Base-by-base conservation (phyloP, 2,113 vertebrate genomes). In the Corythaeola cristata region DNA sequence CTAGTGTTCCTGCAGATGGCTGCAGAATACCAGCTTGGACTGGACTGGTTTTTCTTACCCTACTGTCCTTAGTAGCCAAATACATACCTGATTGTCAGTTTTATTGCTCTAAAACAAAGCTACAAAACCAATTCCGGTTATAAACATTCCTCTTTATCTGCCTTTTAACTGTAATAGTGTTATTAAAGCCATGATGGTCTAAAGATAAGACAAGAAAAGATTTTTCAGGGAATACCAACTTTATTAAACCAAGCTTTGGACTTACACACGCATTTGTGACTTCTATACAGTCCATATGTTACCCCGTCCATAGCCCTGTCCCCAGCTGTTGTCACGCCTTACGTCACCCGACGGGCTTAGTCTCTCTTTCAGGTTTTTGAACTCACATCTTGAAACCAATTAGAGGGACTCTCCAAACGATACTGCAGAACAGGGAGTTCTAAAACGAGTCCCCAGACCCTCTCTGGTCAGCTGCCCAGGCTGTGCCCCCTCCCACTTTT, bases 121-220 rank as follows among this genome's bases (percentile, higher is more conserved):
- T 69, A 59, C 3, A 3, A 58, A 76, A 26, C 27, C 1, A 2
- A 15, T 0, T 3, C 0, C 2, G 8, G 3, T 78, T 63, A 15
- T 12, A 78, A 60, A 53, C 67, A 32, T 12, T 44, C 30, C 44
- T 7, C 3, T 75, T 74, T 26, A 45, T 64, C 77, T 69, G 20
- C 28, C 85, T 88, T 78, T 64, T 53, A 85, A 58, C 3, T n/a
- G 22, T 23, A 53, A 10, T 12, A 64, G 47, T 16, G 14, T 71
- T 66, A 33, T 28, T 69, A 71, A 81, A 84, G 20, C 35, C 60
- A 56, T 1, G 2, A 35, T 10, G 6, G 32, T 23, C 17, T 83
- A 62, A 89, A 74, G 47, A 77, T 3, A 19, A 19, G 67, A 49
- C 53, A 69, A 28, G 32, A 39, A 23, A 47, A 73, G 10, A 15